A percentile compares a stretch with the other conserved stretches of the same genome.
phyloP scores from a whole-genome alignment of 2,113 vertebrate species.

The Melanerpes aurifrons region DNA sequence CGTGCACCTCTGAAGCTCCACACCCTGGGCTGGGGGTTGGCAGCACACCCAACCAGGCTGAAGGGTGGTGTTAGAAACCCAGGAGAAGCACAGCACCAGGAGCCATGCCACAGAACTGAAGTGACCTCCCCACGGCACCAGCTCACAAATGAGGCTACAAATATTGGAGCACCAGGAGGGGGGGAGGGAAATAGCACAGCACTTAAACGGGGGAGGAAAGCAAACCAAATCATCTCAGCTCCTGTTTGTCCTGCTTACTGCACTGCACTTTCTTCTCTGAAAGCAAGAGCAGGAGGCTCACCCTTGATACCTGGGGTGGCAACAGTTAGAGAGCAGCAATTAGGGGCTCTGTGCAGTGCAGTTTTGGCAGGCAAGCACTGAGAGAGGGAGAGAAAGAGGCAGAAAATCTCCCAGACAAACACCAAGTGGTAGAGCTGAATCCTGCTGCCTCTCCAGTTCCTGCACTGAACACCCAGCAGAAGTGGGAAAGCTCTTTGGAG shows the following conservation, averaged over 20 bases:
- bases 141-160: background rate
- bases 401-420: background rate
- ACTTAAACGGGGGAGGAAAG: background rate
- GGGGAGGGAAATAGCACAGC: background rate
- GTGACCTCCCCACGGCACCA: background rate
- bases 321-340: constrained; percentile 55
- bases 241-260: constrained; percentile 21
- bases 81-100: background rate
- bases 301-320: background rate
- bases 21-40: background rate
- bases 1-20: no score
- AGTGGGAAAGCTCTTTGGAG: background rate
- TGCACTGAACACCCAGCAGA: background rate
- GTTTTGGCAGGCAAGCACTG: background rate
- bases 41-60: background rate
- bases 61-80: background rate
- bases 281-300: constrained; percentile 50
- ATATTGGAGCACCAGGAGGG: background rate
- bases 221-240: constrained; percentile 3
- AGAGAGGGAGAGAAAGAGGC: background rate
- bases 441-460: background rate
- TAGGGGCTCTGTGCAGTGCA: background rate
- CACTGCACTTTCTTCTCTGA: constrained; percentile 41
- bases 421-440: background rate
- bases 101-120: fast-evolving